A percentile compares a stretch with the other conserved stretches of the same genome.
Evolutionary conservation across 2,797 vertebrate species (phyloP).

Genomic region (Pipistrellus nathusii): DNA sequence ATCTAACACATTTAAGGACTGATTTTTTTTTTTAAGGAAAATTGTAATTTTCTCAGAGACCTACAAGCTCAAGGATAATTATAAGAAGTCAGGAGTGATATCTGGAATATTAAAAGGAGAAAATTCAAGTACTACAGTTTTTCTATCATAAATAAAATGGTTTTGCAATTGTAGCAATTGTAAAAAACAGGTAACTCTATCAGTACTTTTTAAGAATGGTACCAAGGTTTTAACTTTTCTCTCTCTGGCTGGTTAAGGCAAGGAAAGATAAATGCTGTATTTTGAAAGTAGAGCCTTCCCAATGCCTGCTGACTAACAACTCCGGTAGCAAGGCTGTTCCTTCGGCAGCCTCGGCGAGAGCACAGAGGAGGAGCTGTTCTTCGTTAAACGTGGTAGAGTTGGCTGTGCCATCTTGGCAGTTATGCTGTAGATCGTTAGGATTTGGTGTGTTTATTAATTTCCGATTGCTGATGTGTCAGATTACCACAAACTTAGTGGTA

Average conservation of each 20-base stretch:
- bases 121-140: constrained; percentile 4
- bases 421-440: not conserved
- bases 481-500: not conserved
- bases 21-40: not conserved
- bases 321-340: no score
- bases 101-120: not conserved
- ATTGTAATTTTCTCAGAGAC: not conserved
- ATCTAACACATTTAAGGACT: not conserved
- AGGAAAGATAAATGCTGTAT: not conserved
- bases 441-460: not conserved
- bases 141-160: not conserved
- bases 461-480: not conserved
- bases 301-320: no score
- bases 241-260: not conserved
- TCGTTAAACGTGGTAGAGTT: not conserved
- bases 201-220: not conserved
- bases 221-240: not conserved
- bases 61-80: not conserved
- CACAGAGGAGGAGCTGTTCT: not conserved
- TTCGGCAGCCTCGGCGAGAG: not conserved
- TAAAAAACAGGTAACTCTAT: not conserved
- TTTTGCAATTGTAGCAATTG: not conserved
- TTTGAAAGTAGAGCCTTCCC: not conserved
- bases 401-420: not conserved
- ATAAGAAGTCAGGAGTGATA: not conserved